Percentiles rank a stretch among this genome's conserved stretches.
These are phyloP conservation scores for Neodontobutis hainanensis DNA, from an alignment of 2,113 vertebrate species.

Conservation along the genomic window DNA sequence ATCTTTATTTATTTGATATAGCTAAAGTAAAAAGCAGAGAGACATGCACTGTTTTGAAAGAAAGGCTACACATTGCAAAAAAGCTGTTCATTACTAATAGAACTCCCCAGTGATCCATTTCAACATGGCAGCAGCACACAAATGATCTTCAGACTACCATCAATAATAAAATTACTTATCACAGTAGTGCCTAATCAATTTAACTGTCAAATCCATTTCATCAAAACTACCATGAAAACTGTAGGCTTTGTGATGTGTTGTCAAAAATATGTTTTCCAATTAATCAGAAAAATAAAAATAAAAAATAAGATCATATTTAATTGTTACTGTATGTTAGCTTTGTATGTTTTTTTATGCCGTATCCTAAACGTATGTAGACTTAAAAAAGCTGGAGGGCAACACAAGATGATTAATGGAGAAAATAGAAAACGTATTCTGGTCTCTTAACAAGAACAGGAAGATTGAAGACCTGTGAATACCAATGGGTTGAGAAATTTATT, in stretches of 20 bases:
- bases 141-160: conserved; percentile 17
- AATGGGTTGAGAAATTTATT: not conserved
- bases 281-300: not conserved
- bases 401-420: conserved; percentile 19
- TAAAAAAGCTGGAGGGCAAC: not conserved
- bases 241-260: not conserved
- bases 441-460: not conserved
- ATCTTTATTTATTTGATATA: not conserved
- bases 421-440: conserved; percentile 7
- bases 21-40: too few relatives aligned
- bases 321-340: too few relatives aligned
- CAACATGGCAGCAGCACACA: not conserved
- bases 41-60: not conserved
- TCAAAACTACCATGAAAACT: not conserved
- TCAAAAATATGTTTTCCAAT: not conserved
- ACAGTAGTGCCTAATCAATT: conserved; percentile 21
- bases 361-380: too few relatives aligned
- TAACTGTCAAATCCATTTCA: conserved; percentile 18
- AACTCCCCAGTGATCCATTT: conserved; percentile 15
- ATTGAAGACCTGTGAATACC: conserved; percentile 6
- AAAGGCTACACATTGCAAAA: not conserved
- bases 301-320: conserved; percentile 22
- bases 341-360: too few relatives aligned
- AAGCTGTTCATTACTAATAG: not conserved
- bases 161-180: conserved; percentile 24